Evolutionary conservation across 2,797 vertebrate genomes (phyloP).

Genomic region (Falco peregrinus): DNA sequence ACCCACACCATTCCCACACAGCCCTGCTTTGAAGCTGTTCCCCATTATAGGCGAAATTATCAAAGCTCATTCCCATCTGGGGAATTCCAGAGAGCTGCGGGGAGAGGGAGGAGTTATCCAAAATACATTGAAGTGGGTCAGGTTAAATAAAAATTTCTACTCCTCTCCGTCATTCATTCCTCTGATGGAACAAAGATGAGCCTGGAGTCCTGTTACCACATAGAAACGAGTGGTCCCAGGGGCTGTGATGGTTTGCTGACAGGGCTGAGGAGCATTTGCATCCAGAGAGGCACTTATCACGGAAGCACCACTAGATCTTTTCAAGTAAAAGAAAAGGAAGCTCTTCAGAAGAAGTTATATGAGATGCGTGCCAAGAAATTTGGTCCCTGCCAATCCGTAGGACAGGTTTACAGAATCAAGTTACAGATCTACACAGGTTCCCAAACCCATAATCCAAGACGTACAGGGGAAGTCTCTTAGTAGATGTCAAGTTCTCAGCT

Average conservation of each 20-base stretch:
- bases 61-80: not conserved
- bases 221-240: rapidly evolving
- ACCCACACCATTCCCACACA: not conserved
- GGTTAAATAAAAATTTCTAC: not conserved
- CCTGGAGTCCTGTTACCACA: no score
- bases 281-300: not conserved
- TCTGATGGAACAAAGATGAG: not conserved
- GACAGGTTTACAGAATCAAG: rapidly evolving
- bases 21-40: not conserved
- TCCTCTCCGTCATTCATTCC: not conserved
- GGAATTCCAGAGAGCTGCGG: not conserved
- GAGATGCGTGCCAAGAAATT: rapidly evolving
- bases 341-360: not conserved
- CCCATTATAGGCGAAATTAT: not conserved
- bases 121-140: not conserved
- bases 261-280: not conserved
- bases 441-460: not conserved
- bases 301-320: not conserved
- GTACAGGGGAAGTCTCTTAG: not conserved
- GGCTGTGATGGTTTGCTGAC: not conserved
- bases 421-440: not conserved
- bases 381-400: not conserved
- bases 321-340: not conserved
- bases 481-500: not conserved
- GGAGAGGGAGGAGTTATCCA: not conserved